Base-by-base conservation (phyloP, 1,140 invertebrate species). In the Antheraea mylitta region DNA sequence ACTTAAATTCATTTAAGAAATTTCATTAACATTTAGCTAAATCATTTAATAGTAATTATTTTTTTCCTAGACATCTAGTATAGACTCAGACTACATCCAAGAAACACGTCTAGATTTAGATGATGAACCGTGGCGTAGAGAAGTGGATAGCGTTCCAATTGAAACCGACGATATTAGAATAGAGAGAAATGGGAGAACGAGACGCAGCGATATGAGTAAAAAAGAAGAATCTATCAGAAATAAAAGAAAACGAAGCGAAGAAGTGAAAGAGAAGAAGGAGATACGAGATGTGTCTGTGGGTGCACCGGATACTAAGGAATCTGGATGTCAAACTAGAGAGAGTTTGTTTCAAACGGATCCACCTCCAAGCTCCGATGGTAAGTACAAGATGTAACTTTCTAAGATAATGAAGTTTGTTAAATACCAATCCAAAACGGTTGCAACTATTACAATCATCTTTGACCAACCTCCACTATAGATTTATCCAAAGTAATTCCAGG, bases 291-390 rank as follows among this genome's bases (percentile, higher is more conserved):
- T 80, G 0, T 87, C 88, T 0, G 90, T 90, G 8, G 88, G 82
- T 6, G 85, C 87, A 9, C 93, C 95, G 16, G 95, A 96, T 78
- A 97, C 96, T 87, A 94, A 95, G 69, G 96, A 97, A 80, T 96
- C 94, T 66, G 95, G 95, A 4, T 97, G 96, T 80, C 96, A 97
- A 81, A 97, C 96, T 0, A 92, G 96, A 48, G 96, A 97, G 79
- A 96, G 95, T 78, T 87, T 97, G 4, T 96, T 96, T 79, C 94
- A 95, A 60, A 85, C 87, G 0, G 87, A 87, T 45, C 75, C 84
- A 19, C 76, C 86, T 53, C 86, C 81, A 13, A 90, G 86, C 76
- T 90, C 88, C 37, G 87, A 90, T 75, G 87, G 89, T 89, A 73
- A 79, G 84, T 64, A 30, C 22, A 30, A 30, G 22, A 30, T 30